phyloP scores from a whole-genome alignment of 2,797 vertebrate species.

The Sciaenops ocellatus region DNA sequence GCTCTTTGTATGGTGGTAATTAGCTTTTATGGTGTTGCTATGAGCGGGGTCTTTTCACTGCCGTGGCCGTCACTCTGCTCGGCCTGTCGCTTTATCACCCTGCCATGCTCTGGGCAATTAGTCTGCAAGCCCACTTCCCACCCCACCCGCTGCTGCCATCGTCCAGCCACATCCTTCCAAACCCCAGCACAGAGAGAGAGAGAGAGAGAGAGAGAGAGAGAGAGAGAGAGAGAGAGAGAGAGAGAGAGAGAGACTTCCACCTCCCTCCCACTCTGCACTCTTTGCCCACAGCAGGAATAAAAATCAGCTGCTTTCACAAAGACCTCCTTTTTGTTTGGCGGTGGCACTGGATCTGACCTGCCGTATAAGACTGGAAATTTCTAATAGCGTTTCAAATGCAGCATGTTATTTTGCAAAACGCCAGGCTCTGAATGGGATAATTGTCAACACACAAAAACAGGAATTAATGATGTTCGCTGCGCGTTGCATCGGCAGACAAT shows the following conservation, averaged over 20 bases:
- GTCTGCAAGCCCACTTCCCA: constrained; percentile 57
- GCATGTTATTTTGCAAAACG: constrained; percentile 34
- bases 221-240: constrained; percentile 14
- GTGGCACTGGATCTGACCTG: constrained; percentile 1
- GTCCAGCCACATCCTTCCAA: constrained; percentile 46
- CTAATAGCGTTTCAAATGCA: constrained; percentile 4
- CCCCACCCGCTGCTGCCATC: constrained; percentile 14
- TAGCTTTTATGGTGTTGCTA: constrained; percentile 94
- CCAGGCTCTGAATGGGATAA: constrained; percentile 24
- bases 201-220: constrained; percentile 12
- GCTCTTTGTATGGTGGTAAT: constrained; percentile 93
- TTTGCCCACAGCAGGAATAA: constrained; percentile 35
- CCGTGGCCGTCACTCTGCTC: constrained; percentile 78
- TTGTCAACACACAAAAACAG: constrained; percentile 48
- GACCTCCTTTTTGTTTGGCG: constrained; percentile 31
- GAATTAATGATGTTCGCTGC: constrained; percentile 37
- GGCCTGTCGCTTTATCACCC: constrained; percentile 84
- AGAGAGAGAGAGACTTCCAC: constrained; percentile 18
- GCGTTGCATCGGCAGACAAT: constrained; percentile 25
- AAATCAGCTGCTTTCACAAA: constrained; percentile 48
- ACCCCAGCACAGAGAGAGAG: constrained; percentile 5
- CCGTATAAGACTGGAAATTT: constrained; percentile 19
- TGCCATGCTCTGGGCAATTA: constrained; percentile 88
- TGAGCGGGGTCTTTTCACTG: constrained; percentile 85
- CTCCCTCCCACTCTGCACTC: constrained; percentile 18